Evolutionary conservation across 2,113 vertebrate genomes (phyloP), one percentile per base, ranked within the genome.

Genomic region (Cebus imitator): DNA sequence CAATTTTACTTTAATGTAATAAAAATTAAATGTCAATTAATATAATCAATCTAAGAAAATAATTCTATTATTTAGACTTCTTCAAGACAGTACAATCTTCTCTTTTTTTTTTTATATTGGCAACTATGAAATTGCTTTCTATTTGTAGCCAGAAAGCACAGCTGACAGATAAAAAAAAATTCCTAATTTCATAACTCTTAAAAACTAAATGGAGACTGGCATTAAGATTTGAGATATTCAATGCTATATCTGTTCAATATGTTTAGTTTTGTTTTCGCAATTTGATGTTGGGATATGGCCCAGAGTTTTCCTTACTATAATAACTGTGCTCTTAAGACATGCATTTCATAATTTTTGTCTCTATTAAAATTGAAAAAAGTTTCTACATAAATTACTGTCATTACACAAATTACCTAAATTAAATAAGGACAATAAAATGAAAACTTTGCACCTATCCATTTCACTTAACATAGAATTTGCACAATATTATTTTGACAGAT

Each of bases 301-400:
- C 58, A 89, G 66, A 75, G 13, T 75, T 80, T 64, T 58, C 58
- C 57, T 94, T 79, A 13, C 52, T 90, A 32, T 37, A 50, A 64
- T 57, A 92, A 55, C n/a, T n/a, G 18, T 70, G 64, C 18, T 79
- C 27, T 95, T 64, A 87, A 97, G 61, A 93, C 93, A 85, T 18
- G 14, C 16, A 76, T 68, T 86, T 66, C 13, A 84, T 88, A 83
- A 70, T 58, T 91, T 87, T 57, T 75, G 14, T 30, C 55, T 82
- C 13, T 64, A 30, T 87, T 75, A 76, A 83, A 88, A 37, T 52
- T 72, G 6, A 35, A 78, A 75, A 72, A 78, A 37, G 23, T 25
- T 40, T 87, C 58, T 40, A 52, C 4, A 25, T 83, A 45, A 66
- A 18, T 82, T 87, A 48, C 4, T 14, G 16, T 90, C 45, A 66